Conservation (phyloP, 2,888 invertebrate genomes). For the Ctena decussata region DNA sequence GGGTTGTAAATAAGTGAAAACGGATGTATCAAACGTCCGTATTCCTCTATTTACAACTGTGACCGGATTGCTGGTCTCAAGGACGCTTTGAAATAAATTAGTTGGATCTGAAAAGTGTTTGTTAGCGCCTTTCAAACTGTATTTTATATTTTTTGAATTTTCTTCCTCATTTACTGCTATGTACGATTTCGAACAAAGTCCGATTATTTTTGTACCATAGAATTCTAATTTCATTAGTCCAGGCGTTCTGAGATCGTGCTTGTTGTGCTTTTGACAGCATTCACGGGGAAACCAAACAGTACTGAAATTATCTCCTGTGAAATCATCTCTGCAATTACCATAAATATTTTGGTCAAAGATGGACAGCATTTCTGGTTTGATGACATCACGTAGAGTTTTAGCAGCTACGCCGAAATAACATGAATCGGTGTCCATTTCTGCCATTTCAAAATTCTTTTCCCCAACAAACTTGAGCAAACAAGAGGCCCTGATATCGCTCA, state of each 20-base stretch:
- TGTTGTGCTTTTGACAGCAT: not conserved
- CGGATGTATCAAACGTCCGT: not conserved
- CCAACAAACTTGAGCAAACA: not conserved
- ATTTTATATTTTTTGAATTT: not conserved
- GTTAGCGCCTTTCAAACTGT: not conserved
- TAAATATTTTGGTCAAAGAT: not conserved
- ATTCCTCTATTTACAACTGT: not conserved
- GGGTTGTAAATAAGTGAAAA: not conserved
- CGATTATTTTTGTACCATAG: not conserved
- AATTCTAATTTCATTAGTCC: not conserved
- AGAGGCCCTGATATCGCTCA: too few species aligned
- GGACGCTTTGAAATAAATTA: not conserved
- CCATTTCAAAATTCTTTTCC: slow-evolving; percentile 38
- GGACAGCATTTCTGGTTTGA: slow-evolving; percentile 13
- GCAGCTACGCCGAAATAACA: slow-evolving; percentile 27
- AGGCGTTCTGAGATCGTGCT: not conserved
- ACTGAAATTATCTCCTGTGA: not conserved
- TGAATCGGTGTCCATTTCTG: slow-evolving; percentile 61
- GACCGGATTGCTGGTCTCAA: not conserved
- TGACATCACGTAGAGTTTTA: not conserved
- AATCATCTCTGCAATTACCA: not conserved
- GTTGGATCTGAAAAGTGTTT: not conserved
- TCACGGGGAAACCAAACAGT: too few species aligned
- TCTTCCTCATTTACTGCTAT: not conserved
- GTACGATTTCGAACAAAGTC: slow-evolving; percentile 8